phyloP scores from a whole-genome alignment of 2,113 vertebrate species.

The Callospermophilus lateralis region DNA sequence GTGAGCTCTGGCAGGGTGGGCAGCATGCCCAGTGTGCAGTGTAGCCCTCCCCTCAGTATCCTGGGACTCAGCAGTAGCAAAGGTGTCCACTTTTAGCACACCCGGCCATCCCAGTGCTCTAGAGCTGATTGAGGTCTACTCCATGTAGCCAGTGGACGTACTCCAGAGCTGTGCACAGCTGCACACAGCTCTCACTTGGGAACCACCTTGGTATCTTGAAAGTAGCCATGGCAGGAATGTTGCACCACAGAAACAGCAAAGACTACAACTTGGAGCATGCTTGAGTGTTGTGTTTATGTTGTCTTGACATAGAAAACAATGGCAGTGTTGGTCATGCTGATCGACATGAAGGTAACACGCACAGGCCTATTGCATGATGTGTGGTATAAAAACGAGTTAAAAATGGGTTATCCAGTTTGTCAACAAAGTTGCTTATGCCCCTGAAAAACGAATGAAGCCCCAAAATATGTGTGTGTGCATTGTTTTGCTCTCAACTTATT shows the following conservation, averaged over 20 bases:
- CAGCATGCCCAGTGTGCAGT: not conserved
- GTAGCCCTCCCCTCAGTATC: not conserved
- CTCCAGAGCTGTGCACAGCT: rapidly evolving
- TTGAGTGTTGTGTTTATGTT: not conserved
- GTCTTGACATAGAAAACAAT: not conserved
- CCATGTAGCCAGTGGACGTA: not conserved
- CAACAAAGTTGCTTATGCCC: not conserved
- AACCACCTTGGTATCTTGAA: not conserved
- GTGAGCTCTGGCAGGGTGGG: rapidly evolving
- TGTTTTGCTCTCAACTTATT: not conserved
- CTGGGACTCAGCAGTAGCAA: not conserved
- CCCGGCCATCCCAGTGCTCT: not conserved
- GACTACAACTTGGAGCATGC: not conserved
- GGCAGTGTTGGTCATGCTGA: not conserved
- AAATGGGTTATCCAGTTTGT: not conserved
- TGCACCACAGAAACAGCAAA: not conserved
- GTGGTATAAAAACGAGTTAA: not conserved
- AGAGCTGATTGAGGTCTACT: not conserved
- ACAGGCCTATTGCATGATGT: not conserved
- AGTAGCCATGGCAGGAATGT: not conserved
- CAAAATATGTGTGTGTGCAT: not conserved
- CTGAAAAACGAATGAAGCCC: not conserved
- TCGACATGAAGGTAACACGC: not conserved
- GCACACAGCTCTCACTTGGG: rapidly evolving
- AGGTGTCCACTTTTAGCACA: not conserved